phyloP scores from a whole-genome alignment of 2,113 vertebrate species.

The Madoqua kirkii region DNA sequence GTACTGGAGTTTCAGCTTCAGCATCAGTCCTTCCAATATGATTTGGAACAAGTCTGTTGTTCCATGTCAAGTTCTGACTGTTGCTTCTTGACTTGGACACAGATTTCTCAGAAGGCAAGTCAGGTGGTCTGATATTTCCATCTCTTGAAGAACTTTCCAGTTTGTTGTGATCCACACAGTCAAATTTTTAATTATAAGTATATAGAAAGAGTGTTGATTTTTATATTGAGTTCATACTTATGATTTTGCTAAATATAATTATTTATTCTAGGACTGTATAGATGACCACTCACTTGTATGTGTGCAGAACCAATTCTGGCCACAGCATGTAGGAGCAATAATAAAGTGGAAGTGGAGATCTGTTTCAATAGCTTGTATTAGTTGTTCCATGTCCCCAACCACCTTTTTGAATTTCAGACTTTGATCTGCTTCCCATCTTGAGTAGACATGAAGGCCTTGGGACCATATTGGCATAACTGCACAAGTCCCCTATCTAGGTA shows the following conservation, averaged over 20 bases:
- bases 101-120: not conserved
- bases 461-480: accelerated
- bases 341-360: not conserved
- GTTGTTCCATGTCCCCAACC: not conserved
- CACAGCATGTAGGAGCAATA: not conserved
- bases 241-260: not conserved
- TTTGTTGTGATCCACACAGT: not conserved
- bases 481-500: not conserved
- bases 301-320: not conserved
- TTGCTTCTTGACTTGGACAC: not conserved
- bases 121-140: not conserved
- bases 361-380: not conserved
- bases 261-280: not conserved
- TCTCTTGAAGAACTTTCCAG: not conserved
- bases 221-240: not conserved
- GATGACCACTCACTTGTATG: not conserved
- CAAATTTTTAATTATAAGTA: not conserved
- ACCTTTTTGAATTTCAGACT: not conserved
- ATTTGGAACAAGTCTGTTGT: not conserved
- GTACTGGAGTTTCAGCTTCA: not conserved
- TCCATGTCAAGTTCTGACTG: not conserved
- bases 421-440: not conserved
- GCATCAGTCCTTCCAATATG: not conserved
- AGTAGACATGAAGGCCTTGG: not conserved
- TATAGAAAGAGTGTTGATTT: not conserved